These are phyloP conservation scores for Atrichornis clamosus DNA, from an alignment of 2,113 vertebrate species.

Conservation along the genomic window DNA sequence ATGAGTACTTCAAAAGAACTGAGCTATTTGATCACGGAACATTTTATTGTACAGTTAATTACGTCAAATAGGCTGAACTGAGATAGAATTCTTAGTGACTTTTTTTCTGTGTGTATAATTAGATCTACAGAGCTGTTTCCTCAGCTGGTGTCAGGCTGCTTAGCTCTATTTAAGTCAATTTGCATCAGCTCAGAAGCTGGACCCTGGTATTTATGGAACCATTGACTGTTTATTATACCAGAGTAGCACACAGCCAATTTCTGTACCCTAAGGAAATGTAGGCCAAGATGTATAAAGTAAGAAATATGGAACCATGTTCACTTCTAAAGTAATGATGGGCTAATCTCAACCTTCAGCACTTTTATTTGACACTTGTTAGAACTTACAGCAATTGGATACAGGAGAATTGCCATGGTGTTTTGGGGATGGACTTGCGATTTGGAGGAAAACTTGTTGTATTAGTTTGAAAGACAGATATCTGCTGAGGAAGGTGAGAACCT, in stretches of 20 bases:
- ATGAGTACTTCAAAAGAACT: constrained; percentile 2
- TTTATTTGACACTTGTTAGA: not conserved
- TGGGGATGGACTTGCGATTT: not conserved
- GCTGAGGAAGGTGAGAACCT: too few species aligned
- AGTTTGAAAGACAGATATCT: too few species aligned
- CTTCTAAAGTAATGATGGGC: not conserved
- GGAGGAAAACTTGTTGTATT: not conserved
- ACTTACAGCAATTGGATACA: not conserved
- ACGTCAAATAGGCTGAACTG: constrained; percentile 16
- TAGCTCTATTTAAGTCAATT: not conserved
- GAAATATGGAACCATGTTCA: not conserved
- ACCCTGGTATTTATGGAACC: not conserved
- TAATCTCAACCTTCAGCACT: not conserved
- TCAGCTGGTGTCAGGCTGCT: constrained; percentile 16
- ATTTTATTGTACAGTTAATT: constrained; percentile 37
- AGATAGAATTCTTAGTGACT: constrained; percentile 16
- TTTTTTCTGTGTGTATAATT: constrained; percentile 31
- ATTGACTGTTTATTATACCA: not conserved
- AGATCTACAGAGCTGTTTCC: constrained; percentile 26
- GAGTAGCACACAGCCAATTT: not conserved
- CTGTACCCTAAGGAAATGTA: not conserved
- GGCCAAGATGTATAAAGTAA: not conserved
- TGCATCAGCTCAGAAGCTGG: constrained; percentile 8
- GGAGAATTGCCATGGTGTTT: not conserved
- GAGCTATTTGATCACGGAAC: constrained; percentile 11